A percentile compares a stretch with the other conserved stretches of the same genome.
These are phyloP conservation scores for Fopius arisanus DNA, from an alignment of 1,140 invertebrate species.

Conservation along the genomic window DNA sequence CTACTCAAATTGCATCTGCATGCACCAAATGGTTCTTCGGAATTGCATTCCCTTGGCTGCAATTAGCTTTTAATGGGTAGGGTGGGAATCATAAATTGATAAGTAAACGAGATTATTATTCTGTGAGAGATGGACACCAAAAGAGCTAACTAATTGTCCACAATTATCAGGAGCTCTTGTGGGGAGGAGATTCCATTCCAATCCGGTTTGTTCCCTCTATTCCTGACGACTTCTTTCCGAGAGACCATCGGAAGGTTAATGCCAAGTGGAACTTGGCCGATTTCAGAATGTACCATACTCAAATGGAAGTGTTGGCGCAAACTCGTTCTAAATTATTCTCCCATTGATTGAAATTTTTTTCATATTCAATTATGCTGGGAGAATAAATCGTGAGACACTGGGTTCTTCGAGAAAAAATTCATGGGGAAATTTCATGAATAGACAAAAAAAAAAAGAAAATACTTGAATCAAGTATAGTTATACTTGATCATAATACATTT, in stretches of 20 bases:
- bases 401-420: too few species aligned
- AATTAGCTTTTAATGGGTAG: background rate
- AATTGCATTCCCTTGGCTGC: background rate
- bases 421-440: too few species aligned
- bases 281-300: background rate
- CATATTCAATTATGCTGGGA: background rate
- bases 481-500: too few species aligned
- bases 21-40: background rate
- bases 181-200: background rate
- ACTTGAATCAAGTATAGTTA: too few species aligned
- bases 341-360: background rate
- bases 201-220: background rate
- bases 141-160: background rate
- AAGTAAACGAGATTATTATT: background rate
- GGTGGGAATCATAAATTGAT: background rate
- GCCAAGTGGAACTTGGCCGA: background rate
- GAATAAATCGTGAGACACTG: too few species aligned
- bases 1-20: too few species aligned
- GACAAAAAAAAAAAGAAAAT: too few species aligned
- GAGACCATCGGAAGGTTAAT: background rate
- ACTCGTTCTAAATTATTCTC: background rate
- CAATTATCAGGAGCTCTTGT: background rate
- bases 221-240: slow-evolving; percentile 4
- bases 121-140: background rate
- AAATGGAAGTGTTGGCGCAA: background rate